Evolutionary conservation across 2,888 invertebrate genomes (phyloP).

Genomic region (Synanthedon andrenaeformis): DNA sequence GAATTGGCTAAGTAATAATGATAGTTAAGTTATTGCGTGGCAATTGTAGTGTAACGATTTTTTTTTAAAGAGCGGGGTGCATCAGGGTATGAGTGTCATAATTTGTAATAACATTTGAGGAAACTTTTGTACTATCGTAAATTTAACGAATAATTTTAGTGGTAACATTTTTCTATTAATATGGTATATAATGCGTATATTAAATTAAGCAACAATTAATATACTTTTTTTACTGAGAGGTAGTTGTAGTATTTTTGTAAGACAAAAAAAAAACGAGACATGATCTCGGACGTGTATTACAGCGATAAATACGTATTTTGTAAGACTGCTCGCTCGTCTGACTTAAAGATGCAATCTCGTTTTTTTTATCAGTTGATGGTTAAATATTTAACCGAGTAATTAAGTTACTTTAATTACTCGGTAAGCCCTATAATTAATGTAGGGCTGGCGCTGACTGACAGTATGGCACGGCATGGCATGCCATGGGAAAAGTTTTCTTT

Average conservation of each 20-base stretch:
- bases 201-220: conserved; percentile 54
- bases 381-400: too few species aligned
- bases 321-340: conserved; percentile 36
- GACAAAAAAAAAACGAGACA: conserved; percentile 30
- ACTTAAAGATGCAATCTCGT: conserved; percentile 37
- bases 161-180: conserved; percentile 57
- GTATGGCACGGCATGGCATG: too few species aligned
- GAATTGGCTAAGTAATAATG: conserved; percentile 58
- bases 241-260: conserved; percentile 67
- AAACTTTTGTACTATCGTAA: conserved; percentile 67
- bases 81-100: conserved; percentile 72
- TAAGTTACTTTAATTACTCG: too few species aligned
- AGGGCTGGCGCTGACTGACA: too few species aligned
- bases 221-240: conserved; percentile 63
- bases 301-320: conserved; percentile 64
- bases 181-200: conserved; percentile 44
- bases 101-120: conserved; percentile 48
- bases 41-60: conserved; percentile 50
- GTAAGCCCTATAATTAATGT: too few species aligned
- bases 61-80: conserved; percentile 61
- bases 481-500: background rate
- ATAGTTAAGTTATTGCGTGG: conserved; percentile 63
- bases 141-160: conserved; percentile 55
- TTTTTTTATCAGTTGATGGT: conserved; percentile 7
- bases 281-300: conserved; percentile 63